phyloP scores from a whole-genome alignment of 2,888 invertebrate genomes.

The Noctua janthe region DNA sequence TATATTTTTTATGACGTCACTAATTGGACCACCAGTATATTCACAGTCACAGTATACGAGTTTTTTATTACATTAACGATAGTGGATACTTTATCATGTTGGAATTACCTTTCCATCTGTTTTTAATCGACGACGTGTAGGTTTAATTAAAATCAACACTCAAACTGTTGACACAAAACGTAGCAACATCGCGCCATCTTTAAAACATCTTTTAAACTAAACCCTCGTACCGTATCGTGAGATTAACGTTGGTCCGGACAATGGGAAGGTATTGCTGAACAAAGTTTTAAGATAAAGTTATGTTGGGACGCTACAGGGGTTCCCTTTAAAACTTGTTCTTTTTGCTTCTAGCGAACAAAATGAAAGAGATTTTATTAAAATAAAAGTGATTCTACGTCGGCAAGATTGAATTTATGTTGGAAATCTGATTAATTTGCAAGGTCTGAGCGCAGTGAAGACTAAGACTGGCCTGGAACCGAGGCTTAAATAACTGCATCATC shows the following conservation, averaged over 20 bases:
- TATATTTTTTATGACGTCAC: too few relatives aligned
- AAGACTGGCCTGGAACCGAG: background rate
- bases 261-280: constrained; percentile 56
- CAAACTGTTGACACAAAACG: background rate
- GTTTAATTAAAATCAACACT: background rate
- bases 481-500: constrained; percentile 5
- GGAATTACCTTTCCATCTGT: background rate
- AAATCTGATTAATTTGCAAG: constrained; percentile 40
- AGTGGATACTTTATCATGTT: background rate
- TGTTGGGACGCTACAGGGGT: constrained; percentile 43
- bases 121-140: background rate
- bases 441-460: constrained; percentile 8
- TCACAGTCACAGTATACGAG: background rate
- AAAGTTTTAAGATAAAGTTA: constrained; percentile 62
- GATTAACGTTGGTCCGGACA: constrained; percentile 56
- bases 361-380: constrained; percentile 40
- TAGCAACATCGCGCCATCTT: background rate
- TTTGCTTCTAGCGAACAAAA: constrained; percentile 25
- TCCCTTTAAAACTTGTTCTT: constrained; percentile 55
- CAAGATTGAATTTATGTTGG: constrained; percentile 40
- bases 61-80: background rate
- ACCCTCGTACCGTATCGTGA: constrained; percentile 35
- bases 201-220: constrained; percentile 40
- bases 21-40: background rate
- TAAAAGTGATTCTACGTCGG: constrained; percentile 30